Conservation (phyloP, 2,888 invertebrate species). For the Empis stercorea region DNA sequence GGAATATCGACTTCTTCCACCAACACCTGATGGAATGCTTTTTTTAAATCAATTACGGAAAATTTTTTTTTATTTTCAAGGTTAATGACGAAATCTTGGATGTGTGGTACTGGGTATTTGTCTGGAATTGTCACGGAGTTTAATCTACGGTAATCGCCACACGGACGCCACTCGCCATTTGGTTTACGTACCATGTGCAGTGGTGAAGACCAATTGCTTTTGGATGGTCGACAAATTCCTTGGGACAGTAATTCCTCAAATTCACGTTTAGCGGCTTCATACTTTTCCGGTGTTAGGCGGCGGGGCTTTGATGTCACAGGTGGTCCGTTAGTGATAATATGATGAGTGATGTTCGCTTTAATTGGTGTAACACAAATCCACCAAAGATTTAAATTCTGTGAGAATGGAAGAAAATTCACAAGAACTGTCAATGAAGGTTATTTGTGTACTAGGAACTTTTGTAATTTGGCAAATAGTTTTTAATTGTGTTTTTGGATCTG, state of each 20-base stretch:
- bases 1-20: slow-evolving; percentile 5
- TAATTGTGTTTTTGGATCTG: not conserved
- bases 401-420: not conserved
- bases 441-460: not conserved
- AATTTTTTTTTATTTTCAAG: not conserved
- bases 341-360: not conserved
- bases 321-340: not conserved
- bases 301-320: not conserved
- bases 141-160: not conserved
- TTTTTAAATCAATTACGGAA: not conserved
- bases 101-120: not conserved
- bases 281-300: not conserved
- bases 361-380: not conserved
- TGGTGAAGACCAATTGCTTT: not conserved
- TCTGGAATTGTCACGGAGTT: not conserved
- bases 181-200: not conserved
- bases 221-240: not conserved
- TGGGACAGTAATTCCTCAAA: not conserved
- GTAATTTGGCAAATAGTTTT: not conserved
- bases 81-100: slow-evolving; percentile 1
- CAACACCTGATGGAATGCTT: slow-evolving; percentile 6
- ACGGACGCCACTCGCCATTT: not conserved
- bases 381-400: not conserved
- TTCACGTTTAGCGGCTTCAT: not conserved
- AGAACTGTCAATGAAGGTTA: not conserved